Percentiles rank a stretch among this genome's conserved stretches.
phyloP scores from a whole-genome alignment of 1,140 invertebrate genomes.

The Nymphalis io region DNA sequence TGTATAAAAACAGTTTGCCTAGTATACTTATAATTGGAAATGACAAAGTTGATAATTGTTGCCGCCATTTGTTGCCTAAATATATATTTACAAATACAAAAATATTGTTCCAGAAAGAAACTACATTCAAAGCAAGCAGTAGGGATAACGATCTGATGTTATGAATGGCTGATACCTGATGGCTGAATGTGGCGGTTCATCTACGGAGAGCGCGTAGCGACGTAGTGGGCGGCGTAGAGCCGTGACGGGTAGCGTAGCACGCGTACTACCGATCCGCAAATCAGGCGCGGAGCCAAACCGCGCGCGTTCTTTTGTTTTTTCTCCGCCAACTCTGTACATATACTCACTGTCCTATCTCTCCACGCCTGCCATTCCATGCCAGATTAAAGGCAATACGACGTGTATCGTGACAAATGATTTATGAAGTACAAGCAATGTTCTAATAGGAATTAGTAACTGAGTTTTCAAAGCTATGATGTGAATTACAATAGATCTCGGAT shows the following conservation, averaged over 20 bases:
- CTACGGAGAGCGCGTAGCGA: constrained; percentile 86
- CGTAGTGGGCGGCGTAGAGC: constrained; percentile 82
- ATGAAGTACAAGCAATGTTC: constrained; percentile 1
- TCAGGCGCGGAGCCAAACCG: constrained; percentile 74
- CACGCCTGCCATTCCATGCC: constrained; percentile 22
- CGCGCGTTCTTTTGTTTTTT: constrained; percentile 54
- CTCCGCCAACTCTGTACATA: constrained; percentile 60
- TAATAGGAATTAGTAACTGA: not conserved
- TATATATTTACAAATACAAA: not conserved
- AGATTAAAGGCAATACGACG: constrained; percentile 19
- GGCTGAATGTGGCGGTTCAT: constrained; percentile 80
- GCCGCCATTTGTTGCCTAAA: not conserved
- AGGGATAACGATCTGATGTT: not conserved
- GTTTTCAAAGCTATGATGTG: not conserved
- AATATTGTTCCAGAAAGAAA: not conserved
- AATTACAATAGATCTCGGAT: not conserved
- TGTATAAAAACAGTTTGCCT: too few relatives aligned
- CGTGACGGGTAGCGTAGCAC: constrained; percentile 76
- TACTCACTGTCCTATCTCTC: constrained; percentile 47
- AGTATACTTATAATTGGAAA: too few relatives aligned
- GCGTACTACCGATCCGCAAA: constrained; percentile 78
- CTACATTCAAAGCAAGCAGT: constrained; percentile 4
- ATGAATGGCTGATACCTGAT: constrained; percentile 57
- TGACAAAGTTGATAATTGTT: too few relatives aligned
- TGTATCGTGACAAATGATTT: constrained; percentile 2